Evolutionary conservation across 2,888 invertebrate species (phyloP).

Genomic region (Sicus ferrugineus): DNA sequence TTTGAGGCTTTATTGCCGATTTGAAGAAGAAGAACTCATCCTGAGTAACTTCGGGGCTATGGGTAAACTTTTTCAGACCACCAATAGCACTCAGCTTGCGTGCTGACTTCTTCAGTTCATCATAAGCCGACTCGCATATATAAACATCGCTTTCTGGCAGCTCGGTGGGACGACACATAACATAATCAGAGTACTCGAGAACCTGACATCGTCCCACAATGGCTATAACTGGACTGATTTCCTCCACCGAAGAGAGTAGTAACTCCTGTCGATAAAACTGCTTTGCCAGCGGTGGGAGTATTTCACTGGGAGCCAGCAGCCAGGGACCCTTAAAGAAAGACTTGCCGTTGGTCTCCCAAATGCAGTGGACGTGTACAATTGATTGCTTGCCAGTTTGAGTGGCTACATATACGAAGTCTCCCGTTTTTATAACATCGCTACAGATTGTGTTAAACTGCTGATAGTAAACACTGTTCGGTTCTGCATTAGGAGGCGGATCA

Average conservation of each 20-base stretch:
- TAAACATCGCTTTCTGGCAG: constrained; percentile 90
- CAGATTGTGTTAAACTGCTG: constrained; percentile 91
- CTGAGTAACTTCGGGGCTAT: constrained; percentile 83
- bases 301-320: constrained; percentile 88
- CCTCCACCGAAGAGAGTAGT: constrained; percentile 88
- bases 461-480: constrained; percentile 85
- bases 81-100: constrained; percentile 71
- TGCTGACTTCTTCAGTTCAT: constrained; percentile 83
- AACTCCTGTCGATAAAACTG: constrained; percentile 95
- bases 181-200: constrained; percentile 88
- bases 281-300: constrained; percentile 74
- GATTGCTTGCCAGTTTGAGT: constrained; percentile 89
- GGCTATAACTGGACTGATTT: constrained; percentile 88
- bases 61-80: constrained; percentile 82
- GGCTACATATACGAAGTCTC: constrained; percentile 95
- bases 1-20: constrained; percentile 69
- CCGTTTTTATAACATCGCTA: constrained; percentile 83
- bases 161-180: constrained; percentile 91
- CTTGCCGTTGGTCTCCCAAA: constrained; percentile 94
- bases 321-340: constrained; percentile 94
- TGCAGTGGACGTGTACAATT: constrained; percentile 90
- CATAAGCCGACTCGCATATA: constrained; percentile 91
- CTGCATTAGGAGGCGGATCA: constrained; percentile 71
- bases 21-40: constrained; percentile 91
- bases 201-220: constrained; percentile 93